Evolutionary conservation across 1,140 invertebrate species (phyloP).

Genomic region (Anastrepha ludens): DNA sequence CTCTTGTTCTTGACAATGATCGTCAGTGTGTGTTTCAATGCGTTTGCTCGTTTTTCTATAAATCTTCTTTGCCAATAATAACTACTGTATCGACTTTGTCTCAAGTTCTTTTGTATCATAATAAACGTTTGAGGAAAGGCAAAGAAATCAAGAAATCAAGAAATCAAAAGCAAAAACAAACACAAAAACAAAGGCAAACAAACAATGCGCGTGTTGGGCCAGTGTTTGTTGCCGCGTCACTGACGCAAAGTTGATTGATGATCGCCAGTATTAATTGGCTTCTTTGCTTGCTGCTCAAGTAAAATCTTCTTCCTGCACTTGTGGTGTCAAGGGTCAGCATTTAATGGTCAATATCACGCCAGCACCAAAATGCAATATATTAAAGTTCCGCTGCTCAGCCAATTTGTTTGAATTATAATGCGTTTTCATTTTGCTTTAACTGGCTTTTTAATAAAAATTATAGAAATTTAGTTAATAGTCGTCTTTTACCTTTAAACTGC

Average conservation of each 20-base stretch:
- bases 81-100: background rate
- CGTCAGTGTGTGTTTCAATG: background rate
- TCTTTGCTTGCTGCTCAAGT: background rate
- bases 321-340: constrained; percentile 15
- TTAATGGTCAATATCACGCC: background rate
- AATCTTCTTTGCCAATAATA: background rate
- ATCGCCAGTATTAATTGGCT: background rate
- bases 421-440: background rate
- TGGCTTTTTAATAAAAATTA: background rate
- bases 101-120: background rate
- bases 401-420: background rate
- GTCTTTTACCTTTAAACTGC: background rate
- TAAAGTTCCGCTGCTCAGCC: background rate
- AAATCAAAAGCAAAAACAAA: background rate
- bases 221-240: background rate
- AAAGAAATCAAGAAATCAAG: background rate
- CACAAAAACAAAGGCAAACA: background rate
- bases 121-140: background rate
- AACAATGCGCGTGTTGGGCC: background rate
- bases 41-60: background rate
- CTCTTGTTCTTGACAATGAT: constrained; percentile 14
- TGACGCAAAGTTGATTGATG: background rate
- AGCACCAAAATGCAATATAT: background rate
- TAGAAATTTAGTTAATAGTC: background rate
- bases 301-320: constrained; percentile 36